Base-by-base conservation (phyloP, 2,888 invertebrate genomes). In the Strigamia crassipes region DNA sequence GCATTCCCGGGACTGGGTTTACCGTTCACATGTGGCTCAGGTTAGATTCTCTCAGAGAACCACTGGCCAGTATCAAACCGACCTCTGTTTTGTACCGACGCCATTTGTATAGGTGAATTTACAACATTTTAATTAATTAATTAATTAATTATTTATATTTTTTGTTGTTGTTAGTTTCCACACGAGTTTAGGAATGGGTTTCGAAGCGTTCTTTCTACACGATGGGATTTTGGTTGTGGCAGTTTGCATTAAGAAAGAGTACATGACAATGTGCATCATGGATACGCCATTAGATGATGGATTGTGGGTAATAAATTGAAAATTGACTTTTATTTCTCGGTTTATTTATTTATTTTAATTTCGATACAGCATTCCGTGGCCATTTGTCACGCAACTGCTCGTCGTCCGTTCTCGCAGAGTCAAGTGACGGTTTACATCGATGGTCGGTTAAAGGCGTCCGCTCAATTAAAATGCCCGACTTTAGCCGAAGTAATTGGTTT, bases 1-100 rank as follows among this genome's bases (percentile, higher is more conserved):
- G 90, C 85, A 91, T 91, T 91, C 89, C 90, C 8, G 90, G 91
- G 82, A 89, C 90, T 15, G 91, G 91, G n/a, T 91, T 92, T 85
- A 89, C 90, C 38, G 91, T 92, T 84, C 91, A 91, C 85, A 88
- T 90, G 41, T 90, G 91, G 88, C 84, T 91, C 10, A 89, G 90
- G 79, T 86, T 92, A 21, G 89, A 90, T 85, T 86, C 86, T 41
- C 84, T 85, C 84, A 85, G 82, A 86, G 86, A 83, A 27, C 61
- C 61, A 1, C 18, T 66, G 23, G 21, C 21, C 23, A 66, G 23
- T 8, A 12, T 8, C 5, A 66, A 66, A 66, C 79, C 83, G 38
- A 42, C 82, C 56, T 80, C 78, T n/a, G 27, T 84, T 13, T 82
- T 85, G 0, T 86, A 85, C 82, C 87, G 91, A 0, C 86, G 91